These are phyloP conservation scores for Falco punctatus DNA, from an alignment of 2,113 vertebrate genomes.

Conservation along the genomic window DNA sequence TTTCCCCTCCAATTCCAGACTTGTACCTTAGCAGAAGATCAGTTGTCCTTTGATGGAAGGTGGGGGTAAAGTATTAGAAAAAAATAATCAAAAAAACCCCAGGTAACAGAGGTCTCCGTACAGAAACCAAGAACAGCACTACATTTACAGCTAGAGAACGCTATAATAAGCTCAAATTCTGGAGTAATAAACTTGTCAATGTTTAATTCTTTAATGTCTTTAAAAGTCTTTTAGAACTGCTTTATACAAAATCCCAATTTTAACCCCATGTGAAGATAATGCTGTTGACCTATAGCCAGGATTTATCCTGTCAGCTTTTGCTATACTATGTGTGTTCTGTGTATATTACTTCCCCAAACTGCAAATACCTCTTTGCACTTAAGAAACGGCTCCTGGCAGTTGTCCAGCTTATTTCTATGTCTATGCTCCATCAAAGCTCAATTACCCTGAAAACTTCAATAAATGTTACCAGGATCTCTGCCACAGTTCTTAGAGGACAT, in stretches of 20 bases:
- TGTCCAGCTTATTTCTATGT: conserved; percentile 47
- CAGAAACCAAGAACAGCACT: not conserved
- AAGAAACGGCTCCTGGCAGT: conserved; percentile 21
- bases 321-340: not conserved
- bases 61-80: not conserved
- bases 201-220: conserved; percentile 13
- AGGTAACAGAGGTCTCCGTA: not conserved
- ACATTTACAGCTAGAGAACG: not conserved
- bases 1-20: not conserved
- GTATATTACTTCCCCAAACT: not conserved
- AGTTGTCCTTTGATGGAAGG: not conserved
- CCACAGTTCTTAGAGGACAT: not conserved
- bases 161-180: not conserved
- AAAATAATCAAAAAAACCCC: not conserved
- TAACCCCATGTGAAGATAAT: not conserved
- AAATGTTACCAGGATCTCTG: conserved; percentile 35
- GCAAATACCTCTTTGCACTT: conserved; percentile 19
- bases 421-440: conserved; percentile 50
- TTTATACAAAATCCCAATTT: not conserved
- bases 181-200: not conserved
- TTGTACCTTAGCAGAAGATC: not conserved
- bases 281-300: not conserved
- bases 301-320: not conserved
- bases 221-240: not conserved
- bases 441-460: conserved; percentile 40